Evolutionary conservation across 2,113 vertebrate genomes (phyloP).

Genomic region (Catagonus wagneri): DNA sequence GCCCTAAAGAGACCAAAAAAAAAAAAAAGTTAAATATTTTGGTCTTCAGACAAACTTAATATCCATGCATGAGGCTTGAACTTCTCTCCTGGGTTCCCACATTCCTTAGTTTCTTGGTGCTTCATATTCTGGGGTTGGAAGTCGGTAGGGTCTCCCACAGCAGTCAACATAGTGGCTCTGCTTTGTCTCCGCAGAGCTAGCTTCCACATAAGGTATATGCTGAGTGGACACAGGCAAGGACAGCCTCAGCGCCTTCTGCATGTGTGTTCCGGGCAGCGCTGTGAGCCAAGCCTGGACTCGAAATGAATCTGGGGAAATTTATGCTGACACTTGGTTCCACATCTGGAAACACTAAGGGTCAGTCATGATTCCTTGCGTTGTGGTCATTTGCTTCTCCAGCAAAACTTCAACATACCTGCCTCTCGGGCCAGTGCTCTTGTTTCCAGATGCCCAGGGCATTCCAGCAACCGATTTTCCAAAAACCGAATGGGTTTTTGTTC

Average conservation of each 20-base stretch:
- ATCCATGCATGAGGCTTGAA: not conserved
- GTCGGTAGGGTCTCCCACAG: slow-evolving; percentile 51
- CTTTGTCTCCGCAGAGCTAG: slow-evolving; percentile 78
- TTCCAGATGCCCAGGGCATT: slow-evolving; percentile 74
- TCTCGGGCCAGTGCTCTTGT: slow-evolving; percentile 75
- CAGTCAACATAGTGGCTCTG: slow-evolving; percentile 70
- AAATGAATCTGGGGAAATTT: slow-evolving; percentile 79
- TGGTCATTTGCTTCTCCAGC: slow-evolving; percentile 78
- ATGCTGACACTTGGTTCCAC: slow-evolving; percentile 75
- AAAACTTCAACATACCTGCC: slow-evolving; percentile 77
- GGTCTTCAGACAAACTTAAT: slow-evolving; percentile 12
- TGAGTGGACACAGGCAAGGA: slow-evolving; percentile 72
- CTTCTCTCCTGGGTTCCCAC: not conserved
- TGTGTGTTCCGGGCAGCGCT: slow-evolving; percentile 74
- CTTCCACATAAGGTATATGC: slow-evolving; percentile 74
- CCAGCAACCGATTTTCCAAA: slow-evolving; percentile 60
- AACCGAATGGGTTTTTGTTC: slow-evolving; percentile 45
- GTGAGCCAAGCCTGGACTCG: slow-evolving; percentile 53
- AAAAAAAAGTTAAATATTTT: slow-evolving; percentile 24
- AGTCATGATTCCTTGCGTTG: slow-evolving; percentile 76
- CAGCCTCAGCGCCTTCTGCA: slow-evolving; percentile 75
- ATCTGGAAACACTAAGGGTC: slow-evolving; percentile 87
- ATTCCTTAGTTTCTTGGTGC: not conserved
- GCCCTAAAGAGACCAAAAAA: not conserved
- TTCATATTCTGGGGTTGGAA: slow-evolving; percentile 69